Base-by-base conservation (phyloP, 2,113 vertebrate genomes). In the Sinocyclocheilus rhinocerous region DNA sequence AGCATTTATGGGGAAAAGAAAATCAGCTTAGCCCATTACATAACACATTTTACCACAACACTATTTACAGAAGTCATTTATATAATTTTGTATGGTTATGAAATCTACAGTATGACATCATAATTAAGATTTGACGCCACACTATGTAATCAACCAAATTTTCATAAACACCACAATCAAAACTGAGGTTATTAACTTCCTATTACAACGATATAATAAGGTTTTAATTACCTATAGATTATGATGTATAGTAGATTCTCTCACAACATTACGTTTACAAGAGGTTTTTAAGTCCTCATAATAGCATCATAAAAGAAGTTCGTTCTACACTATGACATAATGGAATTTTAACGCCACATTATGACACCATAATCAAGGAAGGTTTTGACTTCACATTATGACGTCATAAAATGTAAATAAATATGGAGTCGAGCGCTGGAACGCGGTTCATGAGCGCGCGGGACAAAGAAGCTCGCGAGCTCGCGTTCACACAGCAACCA, bases 381-480 rank as follows among this genome's bases (percentile, higher is more conserved):
- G 33, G 18, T 59, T 79, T 79, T 15, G 24, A n/a, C 11, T 8
- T n/a, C 1, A 36, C 20, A 12, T 59, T 61, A 9, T 61, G 77
- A 79, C 77, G 42, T 3, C 3, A 63, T 24, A 15, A 80, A 73
- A 73, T 73, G 70, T 73, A 10, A 73, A 73, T 45, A 73, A 45
- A 73, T 13, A 73, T 45, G 70, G 70, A 80, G 69, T 36, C 48
- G n/a, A 55, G 63, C 22, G 76, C 45, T 72, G 61, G 63, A 79
- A n/a, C n/a, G n/a, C n/a, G n/a, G n/a, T n/a, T n/a, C n/a, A n/a
- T n/a, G n/a, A 55, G 63, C 91, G 87, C 83, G 86, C 90, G 87
- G 90, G 94, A 96, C 95, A 96, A 96, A 95, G 94, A 93, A 91
- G 89, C 87, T 90, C 89, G 92, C 91, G 93, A 92, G 90, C 95